Conservation (phyloP, 2,113 vertebrate species). For the Bos indicus region DNA sequence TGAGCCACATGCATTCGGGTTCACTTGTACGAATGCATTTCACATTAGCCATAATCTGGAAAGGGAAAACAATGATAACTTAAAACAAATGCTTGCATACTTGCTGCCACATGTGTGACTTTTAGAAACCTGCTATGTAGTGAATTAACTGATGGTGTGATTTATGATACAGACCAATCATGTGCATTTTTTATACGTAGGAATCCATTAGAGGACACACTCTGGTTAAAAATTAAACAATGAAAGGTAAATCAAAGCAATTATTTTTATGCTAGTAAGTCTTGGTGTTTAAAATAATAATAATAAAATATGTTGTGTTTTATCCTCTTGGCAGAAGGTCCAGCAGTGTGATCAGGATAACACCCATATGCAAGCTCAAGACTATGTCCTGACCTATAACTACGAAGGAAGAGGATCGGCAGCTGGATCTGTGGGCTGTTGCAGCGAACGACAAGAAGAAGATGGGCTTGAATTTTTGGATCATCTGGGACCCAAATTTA, state of each 20-base stretch:
- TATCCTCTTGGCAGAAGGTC: slow-evolving; percentile 78
- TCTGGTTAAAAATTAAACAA: slow-evolving; percentile 88
- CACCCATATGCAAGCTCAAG: slow-evolving; percentile 81
- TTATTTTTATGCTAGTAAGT: slow-evolving; percentile 79
- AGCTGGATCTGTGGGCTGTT: slow-evolving; percentile 91
- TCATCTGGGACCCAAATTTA: slow-evolving; percentile 92
- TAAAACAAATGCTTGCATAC: neutral
- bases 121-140: slow-evolving; percentile 71
- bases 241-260: slow-evolving; percentile 87
- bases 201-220: slow-evolving; percentile 88
- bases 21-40: neutral
- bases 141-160: slow-evolving; percentile 76
- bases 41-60: neutral
- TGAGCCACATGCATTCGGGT: neutral
- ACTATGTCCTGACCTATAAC: slow-evolving; percentile 85
- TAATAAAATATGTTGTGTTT: slow-evolving; percentile 65
- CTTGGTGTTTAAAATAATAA: slow-evolving; percentile 80
- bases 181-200: slow-evolving; percentile 86
- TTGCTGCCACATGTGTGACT: slow-evolving; percentile 49
- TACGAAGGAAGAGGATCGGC: slow-evolving; percentile 89
- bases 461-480: slow-evolving; percentile 89
- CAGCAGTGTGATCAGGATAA: slow-evolving; percentile 81
- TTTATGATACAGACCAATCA: slow-evolving; percentile 82
- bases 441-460: slow-evolving; percentile 86
- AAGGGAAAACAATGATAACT: neutral